Percentiles rank a stretch among this genome's conserved stretches.
phyloP scores from a whole-genome alignment of 2,797 vertebrate genomes.

The Kryptolebias ocellatus region DNA sequence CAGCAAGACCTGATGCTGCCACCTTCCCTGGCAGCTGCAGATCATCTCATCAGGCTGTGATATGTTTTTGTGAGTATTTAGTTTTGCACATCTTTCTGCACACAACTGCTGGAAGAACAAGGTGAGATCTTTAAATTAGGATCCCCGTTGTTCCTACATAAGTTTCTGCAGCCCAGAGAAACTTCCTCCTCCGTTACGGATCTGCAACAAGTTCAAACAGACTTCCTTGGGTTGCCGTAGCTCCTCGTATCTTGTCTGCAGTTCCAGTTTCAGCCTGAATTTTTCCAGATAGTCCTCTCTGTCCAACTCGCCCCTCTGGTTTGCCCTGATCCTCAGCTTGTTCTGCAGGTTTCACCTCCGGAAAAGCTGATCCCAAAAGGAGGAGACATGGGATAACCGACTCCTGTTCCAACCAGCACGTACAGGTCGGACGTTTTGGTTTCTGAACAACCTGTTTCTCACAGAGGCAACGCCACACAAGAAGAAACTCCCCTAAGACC shows the following conservation, averaged over 20 bases:
- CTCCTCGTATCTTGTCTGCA: not conserved
- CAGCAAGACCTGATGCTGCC: no score
- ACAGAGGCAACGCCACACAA: no score
- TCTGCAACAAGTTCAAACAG: conserved; percentile 8
- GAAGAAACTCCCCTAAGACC: not conserved
- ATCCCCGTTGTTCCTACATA: no score
- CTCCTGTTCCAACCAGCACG: not conserved
- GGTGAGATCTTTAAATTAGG: not conserved
- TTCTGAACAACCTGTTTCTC: not conserved
- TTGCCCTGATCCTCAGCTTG: conserved; percentile 29
- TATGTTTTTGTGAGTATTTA: no score
- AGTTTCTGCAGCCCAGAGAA: not conserved
- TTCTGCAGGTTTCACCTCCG: conserved; percentile 41
- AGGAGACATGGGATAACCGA: conserved; percentile 5
- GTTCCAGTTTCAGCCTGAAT: not conserved
- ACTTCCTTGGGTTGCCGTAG: conserved; percentile 5
- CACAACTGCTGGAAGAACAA: not conserved
- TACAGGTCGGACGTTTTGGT: not conserved
- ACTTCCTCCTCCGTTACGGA: not conserved
- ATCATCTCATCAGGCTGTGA: no score
- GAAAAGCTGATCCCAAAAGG: conserved; percentile 7
- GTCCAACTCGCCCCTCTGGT: conserved; percentile 30
- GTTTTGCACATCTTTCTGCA: no score
- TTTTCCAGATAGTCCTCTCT: conserved; percentile 1
- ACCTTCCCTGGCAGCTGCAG: no score